These are phyloP conservation scores for Zapus hudsonius DNA, from an alignment of 2,113 vertebrate genomes.

Conservation along the genomic window DNA sequence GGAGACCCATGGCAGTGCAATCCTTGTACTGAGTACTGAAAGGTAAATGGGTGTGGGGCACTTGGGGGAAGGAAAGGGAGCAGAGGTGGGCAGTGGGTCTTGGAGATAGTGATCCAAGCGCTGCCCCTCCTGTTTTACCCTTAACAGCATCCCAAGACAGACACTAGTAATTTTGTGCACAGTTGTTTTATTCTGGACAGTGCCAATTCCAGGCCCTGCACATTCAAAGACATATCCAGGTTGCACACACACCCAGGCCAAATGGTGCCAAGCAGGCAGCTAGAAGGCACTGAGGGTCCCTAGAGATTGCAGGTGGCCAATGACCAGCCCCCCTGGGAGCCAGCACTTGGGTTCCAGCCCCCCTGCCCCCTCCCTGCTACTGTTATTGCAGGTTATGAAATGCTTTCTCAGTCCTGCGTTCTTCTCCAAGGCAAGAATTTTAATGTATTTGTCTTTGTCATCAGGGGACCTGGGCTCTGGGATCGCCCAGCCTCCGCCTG, in stretches of 20 bases:
- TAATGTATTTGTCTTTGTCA: slow-evolving; percentile 92
- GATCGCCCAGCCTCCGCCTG: slow-evolving; percentile 79
- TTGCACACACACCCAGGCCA: background rate
- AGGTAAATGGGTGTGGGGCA: background rate
- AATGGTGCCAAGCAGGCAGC: background rate
- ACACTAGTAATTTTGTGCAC: background rate
- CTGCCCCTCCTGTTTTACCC: background rate
- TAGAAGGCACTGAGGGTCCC: background rate
- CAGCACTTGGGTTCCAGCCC: background rate
- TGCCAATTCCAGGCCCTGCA: background rate
- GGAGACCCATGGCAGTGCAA: background rate
- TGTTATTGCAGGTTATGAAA: slow-evolving; percentile 90
- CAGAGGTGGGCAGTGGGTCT: background rate
- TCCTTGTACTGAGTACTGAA: background rate
- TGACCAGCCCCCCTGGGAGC: slow-evolving; percentile 30
- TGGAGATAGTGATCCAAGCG: background rate
- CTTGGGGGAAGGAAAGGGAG: background rate
- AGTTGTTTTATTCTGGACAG: background rate
- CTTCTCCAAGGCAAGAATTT: slow-evolving; percentile 90
- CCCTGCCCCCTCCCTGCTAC: slow-evolving; percentile 66
- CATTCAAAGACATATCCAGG: background rate
- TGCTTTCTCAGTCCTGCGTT: slow-evolving; percentile 87
- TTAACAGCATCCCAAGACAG: background rate
- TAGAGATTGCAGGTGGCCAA: slow-evolving; percentile 65
- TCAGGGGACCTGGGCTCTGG: slow-evolving; percentile 86